Percentiles rank a stretch among this genome's conserved stretches.
Evolutionary conservation across 2,797 vertebrate species (phyloP).

Genomic region (Poecilia velifera): DNA sequence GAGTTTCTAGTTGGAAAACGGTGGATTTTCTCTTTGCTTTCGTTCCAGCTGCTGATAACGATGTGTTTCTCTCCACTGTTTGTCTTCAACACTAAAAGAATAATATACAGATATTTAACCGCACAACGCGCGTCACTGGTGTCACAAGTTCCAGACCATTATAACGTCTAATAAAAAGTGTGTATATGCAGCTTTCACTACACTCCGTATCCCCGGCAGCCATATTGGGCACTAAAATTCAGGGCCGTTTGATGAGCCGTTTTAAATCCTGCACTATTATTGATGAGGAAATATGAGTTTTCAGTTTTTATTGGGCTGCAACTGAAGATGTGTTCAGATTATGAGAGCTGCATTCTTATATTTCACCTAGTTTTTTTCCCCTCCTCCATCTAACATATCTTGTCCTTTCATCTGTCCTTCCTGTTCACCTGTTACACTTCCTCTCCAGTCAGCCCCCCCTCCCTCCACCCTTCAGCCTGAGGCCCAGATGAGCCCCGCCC

Average conservation of each 20-base stretch:
- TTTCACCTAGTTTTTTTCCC: background rate
- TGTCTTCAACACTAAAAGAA: background rate
- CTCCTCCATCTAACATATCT: slow-evolving; percentile 13
- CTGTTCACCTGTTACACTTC: slow-evolving; percentile 60
- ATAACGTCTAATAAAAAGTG: background rate
- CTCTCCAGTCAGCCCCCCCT: slow-evolving; percentile 74
- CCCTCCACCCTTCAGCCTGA: slow-evolving; percentile 75
- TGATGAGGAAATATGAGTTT: background rate
- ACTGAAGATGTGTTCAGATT: slow-evolving; percentile 1
- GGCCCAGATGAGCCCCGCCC: slow-evolving; percentile 57
- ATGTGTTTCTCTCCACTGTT: background rate
- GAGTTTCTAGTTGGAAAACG: background rate
- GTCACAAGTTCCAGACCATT: background rate
- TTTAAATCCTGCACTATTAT: background rate
- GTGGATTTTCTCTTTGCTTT: slow-evolving; percentile 3
- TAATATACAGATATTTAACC: background rate
- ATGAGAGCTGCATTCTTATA: slow-evolving; percentile 4
- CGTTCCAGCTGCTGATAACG: too few relatives aligned
- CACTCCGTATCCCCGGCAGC: background rate
- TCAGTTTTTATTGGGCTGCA: background rate
- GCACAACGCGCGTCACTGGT: background rate
- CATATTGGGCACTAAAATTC: background rate
- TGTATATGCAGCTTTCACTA: background rate
- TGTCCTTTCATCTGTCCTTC: slow-evolving; percentile 30
- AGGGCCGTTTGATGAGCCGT: background rate